Percentiles rank a stretch among this genome's conserved stretches.
Conservation (phyloP, 2,113 vertebrate genomes). For the Seriola aureovittata region DNA sequence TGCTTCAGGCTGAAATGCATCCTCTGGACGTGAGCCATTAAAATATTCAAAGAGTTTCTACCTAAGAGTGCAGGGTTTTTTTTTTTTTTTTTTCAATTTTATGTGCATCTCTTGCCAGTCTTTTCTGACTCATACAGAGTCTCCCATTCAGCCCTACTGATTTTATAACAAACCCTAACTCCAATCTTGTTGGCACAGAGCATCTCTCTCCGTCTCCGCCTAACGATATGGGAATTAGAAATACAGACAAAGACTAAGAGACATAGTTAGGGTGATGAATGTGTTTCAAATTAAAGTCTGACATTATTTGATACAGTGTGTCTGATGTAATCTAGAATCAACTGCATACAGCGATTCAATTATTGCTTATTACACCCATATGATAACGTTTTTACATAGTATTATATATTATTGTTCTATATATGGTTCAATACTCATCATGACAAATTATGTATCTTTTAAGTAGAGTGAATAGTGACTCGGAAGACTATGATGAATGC, state of each 20-base stretch:
- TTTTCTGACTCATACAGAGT: conserved; percentile 19
- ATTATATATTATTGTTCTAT: background rate
- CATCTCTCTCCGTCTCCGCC: background rate
- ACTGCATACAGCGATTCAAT: background rate
- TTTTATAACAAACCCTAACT: conserved; percentile 27
- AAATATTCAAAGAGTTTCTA: conserved; percentile 28
- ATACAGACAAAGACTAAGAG: background rate
- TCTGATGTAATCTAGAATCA: conserved; percentile 5
- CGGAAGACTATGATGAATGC: background rate
- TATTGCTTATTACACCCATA: background rate
- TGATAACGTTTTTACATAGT: background rate
- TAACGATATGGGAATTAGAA: background rate
- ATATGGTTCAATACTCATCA: background rate
- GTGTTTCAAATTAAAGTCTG: background rate
- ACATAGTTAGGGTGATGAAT: background rate
- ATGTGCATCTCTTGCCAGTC: conserved; percentile 17
- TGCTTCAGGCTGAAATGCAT: conserved; percentile 22
- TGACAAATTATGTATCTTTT: background rate
- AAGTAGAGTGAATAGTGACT: background rate
- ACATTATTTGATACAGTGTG: background rate
- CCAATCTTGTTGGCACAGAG: background rate
- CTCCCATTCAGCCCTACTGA: conserved; percentile 28
- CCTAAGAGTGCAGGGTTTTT: background rate
- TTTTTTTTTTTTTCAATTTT: conserved; percentile 2
- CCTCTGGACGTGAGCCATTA: conserved; percentile 15